Percentiles rank a stretch among this genome's conserved stretches.
Conservation (phyloP, 2,113 vertebrate genomes). For the Corythornis madagascariensis region DNA sequence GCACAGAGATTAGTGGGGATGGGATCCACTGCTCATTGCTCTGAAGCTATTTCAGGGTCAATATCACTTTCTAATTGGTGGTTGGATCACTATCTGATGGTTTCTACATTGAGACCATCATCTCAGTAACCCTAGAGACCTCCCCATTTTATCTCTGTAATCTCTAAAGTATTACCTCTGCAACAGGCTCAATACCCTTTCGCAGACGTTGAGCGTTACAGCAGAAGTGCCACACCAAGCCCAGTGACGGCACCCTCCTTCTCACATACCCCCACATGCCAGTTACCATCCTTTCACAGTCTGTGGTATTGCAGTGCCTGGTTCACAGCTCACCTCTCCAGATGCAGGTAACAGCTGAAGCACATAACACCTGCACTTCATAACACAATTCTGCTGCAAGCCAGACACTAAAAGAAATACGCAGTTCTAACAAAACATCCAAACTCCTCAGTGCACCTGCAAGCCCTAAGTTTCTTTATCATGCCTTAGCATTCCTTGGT, state of each 20-base stretch:
- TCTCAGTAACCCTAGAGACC: not conserved
- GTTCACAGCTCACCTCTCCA: not conserved
- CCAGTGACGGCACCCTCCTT: not conserved
- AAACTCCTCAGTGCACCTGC: slow-evolving; percentile 5
- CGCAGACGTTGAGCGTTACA: not conserved
- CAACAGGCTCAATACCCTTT: not conserved
- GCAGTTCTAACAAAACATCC: slow-evolving; percentile 19
- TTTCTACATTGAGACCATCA: not conserved
- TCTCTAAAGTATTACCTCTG: not conserved
- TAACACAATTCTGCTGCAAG: slow-evolving; percentile 21
- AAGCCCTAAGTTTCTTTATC: not conserved
- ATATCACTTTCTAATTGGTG: not conserved
- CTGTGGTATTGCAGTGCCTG: not conserved
- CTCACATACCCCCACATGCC: rapidly evolving
- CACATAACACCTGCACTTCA: not conserved
- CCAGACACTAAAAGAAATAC: slow-evolving; percentile 34
- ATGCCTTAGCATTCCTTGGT: not conserved
- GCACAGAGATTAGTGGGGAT: not conserved
- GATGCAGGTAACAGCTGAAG: not conserved
- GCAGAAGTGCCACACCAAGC: not conserved
- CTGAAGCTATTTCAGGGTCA: not conserved
- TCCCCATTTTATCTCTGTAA: too few relatives aligned
- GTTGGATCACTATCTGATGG: not conserved
- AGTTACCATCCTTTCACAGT: rapidly evolving
- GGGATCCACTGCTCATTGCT: not conserved